Evolutionary conservation across 2,797 vertebrate genomes (phyloP).

Genomic region (Acanthurus leucopareius): DNA sequence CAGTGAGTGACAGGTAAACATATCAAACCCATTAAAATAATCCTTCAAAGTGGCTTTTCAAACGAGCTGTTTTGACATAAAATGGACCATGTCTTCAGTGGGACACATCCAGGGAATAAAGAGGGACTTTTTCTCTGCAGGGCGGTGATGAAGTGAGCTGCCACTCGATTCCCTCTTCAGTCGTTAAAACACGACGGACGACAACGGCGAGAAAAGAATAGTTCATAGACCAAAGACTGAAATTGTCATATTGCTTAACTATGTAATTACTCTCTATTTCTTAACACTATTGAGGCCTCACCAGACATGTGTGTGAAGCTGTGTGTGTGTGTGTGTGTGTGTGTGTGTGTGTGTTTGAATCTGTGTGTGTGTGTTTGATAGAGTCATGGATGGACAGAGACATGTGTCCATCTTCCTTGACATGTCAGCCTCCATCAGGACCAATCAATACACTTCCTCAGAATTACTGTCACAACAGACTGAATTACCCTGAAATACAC

Average conservation of each 20-base stretch:
- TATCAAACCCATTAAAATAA: neutral
- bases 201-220: conserved; percentile 38
- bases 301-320: conserved; percentile 13
- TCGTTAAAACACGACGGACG: conserved; percentile 43
- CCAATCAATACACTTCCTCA: conserved; percentile 78
- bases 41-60: neutral
- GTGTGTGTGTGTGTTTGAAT: conserved; percentile 19
- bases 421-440: conserved; percentile 72
- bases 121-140: conserved; percentile 26
- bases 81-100: conserved; percentile 3
- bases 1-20: neutral
- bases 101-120: conserved; percentile 25
- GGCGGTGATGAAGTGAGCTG: conserved; percentile 57
- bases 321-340: conserved; percentile 35
- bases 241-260: conserved; percentile 63
- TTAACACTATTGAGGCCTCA: conserved; percentile 38
- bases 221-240: conserved; percentile 21
- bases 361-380: conserved; percentile 8
- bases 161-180: conserved; percentile 50
- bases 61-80: conserved; percentile 13
- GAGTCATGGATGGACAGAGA: conserved; percentile 51
- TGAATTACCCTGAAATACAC: conserved; percentile 54
- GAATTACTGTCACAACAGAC: conserved; percentile 74
- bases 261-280: conserved; percentile 64
- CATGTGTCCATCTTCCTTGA: conserved; percentile 73